Percentiles rank a stretch among this genome's conserved stretches.
phyloP scores from a whole-genome alignment of 2,888 invertebrate genomes.

The Melinaea marsaeus region DNA sequence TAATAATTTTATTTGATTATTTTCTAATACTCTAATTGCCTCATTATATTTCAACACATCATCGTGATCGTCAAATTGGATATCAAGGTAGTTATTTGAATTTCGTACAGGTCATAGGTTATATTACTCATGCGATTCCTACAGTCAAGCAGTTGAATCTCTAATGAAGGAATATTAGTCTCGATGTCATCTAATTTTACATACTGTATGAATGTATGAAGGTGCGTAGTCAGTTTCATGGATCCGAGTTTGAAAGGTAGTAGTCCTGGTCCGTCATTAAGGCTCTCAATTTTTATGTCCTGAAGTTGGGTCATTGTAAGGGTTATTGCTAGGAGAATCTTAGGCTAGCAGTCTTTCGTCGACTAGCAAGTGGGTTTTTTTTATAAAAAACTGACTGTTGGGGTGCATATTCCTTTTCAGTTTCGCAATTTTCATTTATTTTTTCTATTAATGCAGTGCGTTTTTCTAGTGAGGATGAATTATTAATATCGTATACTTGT shows the following conservation, averaged over 20 bases:
- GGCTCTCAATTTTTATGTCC: slow-evolving; percentile 25
- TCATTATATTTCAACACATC: no score
- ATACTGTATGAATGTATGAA: slow-evolving; percentile 29
- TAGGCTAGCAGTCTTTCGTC: no score
- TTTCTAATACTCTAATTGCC: no score
- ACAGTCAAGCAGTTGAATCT: slow-evolving; percentile 6
- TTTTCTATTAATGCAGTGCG: slow-evolving; percentile 15
- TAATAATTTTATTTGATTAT: no score
- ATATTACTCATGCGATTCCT: no score
- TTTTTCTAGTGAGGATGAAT: slow-evolving; percentile 8
- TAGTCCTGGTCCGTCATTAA: no score
- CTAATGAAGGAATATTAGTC: slow-evolving; percentile 8
- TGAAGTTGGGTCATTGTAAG: no score
- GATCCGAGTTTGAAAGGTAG: slow-evolving; percentile 26
- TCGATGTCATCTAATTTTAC: slow-evolving; percentile 24
- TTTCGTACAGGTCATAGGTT: no score
- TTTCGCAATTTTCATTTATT: slow-evolving; percentile 23
- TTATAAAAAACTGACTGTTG: slow-evolving; percentile 11
- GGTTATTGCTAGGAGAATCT: no score
- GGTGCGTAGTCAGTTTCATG: slow-evolving; percentile 20
- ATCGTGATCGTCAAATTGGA: no score
- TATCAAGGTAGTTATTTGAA: no score
- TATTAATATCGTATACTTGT: slow-evolving; percentile 14
- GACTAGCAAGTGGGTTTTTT: no score
- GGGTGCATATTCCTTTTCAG: slow-evolving; percentile 22